phyloP scores from a whole-genome alignment of 2,113 vertebrate species.

The zebrafish (Danio rerio) region DNA sequence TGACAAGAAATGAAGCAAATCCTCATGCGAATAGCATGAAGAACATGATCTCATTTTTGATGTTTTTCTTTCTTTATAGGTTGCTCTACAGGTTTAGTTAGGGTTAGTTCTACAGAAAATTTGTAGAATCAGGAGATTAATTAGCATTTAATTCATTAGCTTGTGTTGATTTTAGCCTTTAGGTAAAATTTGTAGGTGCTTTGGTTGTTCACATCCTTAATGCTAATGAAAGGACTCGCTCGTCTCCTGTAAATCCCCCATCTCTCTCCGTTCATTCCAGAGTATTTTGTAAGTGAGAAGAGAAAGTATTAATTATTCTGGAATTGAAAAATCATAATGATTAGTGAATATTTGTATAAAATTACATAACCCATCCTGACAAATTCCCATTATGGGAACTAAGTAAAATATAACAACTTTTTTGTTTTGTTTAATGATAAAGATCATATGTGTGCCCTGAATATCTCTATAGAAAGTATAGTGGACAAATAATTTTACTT shows the following conservation, averaged over 20 bases:
- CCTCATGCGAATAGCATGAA: constrained; percentile 27
- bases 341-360: neutral
- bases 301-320: constrained; percentile 3
- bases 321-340: neutral
- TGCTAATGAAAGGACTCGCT: constrained; percentile 14
- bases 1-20: constrained; percentile 44
- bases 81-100: constrained; percentile 38
- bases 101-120: neutral
- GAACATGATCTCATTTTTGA: constrained; percentile 4
- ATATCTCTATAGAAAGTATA: neutral
- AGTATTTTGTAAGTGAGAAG: constrained; percentile 8
- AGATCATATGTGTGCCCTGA: neutral
- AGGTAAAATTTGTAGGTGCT: constrained; percentile 20
- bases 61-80: constrained; percentile 5
- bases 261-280: constrained; percentile 51
- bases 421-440: neutral
- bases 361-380: constrained; percentile 4
- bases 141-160: constrained; percentile 38
- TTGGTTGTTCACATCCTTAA: constrained; percentile 24
- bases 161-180: constrained; percentile 46
- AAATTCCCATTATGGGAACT: constrained; percentile 3
- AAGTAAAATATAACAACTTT: neutral
- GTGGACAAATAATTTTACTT: neutral
- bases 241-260: constrained; percentile 9
- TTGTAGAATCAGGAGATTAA: constrained; percentile 45